A percentile compares a stretch with the other conserved stretches of the same genome.
Evolutionary conservation across 1,140 invertebrate genomes (phyloP).

Genomic region (Sesamia nonagrioides): DNA sequence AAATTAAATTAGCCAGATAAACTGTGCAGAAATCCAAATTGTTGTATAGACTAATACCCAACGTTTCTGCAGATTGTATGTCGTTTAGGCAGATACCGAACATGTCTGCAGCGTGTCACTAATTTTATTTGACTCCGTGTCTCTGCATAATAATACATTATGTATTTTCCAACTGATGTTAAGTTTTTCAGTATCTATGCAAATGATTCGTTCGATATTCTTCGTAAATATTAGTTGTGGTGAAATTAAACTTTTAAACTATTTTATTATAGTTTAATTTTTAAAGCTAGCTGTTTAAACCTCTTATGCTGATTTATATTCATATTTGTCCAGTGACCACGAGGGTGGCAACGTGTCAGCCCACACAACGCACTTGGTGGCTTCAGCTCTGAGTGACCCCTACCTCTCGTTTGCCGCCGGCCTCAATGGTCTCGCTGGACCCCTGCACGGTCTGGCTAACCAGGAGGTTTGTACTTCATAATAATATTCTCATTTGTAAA

Average conservation of each 20-base stretch:
- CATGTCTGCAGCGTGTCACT: too few species aligned
- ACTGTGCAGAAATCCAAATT: too few species aligned
- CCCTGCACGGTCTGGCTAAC: slow-evolving; percentile 98
- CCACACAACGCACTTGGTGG: slow-evolving; percentile 98
- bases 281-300: too few species aligned
- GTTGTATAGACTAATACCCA: too few species aligned
- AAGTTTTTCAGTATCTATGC: neutral
- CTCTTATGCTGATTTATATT: slow-evolving; percentile 29
- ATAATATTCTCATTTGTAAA: neutral
- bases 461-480: slow-evolving; percentile 90
- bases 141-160: too few species aligned
- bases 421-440: slow-evolving; percentile 98
- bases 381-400: slow-evolving; percentile 97
- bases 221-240: neutral
- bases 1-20: too few species aligned
- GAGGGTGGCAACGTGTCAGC: slow-evolving; percentile 98
- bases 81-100: too few species aligned
- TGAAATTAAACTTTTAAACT: too few species aligned
- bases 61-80: too few species aligned
- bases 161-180: too few species aligned
- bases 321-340: slow-evolving; percentile 91
- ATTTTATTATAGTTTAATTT: too few species aligned
- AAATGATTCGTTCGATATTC: slow-evolving; percentile 16
- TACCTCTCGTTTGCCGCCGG: slow-evolving; percentile 98
- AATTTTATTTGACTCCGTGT: too few species aligned